A percentile compares a stretch with the other conserved stretches of the same genome.
phyloP scores from a whole-genome alignment of 2,888 invertebrate species.

The Troilus luridus region DNA sequence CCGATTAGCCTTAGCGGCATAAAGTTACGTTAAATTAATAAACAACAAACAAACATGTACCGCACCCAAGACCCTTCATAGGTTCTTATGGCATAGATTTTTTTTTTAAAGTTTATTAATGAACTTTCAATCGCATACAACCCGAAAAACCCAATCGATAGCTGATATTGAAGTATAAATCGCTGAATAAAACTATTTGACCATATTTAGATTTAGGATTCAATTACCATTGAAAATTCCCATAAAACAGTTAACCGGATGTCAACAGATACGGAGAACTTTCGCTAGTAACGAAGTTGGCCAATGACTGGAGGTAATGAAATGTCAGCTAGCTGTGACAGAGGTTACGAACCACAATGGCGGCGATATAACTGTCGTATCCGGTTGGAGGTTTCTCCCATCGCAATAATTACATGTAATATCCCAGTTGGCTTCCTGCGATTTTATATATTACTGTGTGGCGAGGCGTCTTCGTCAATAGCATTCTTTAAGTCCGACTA shows the following conservation, averaged over 20 bases:
- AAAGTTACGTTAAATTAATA: no score
- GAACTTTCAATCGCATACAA: no score
- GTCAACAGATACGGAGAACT: not conserved
- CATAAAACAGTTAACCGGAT: not conserved
- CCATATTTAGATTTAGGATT: no score
- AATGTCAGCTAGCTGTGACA: not conserved
- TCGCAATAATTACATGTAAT: not conserved
- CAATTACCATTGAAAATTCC: no score
- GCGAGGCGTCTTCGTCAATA: not conserved
- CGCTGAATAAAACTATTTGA: no score
- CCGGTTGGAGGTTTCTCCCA: not conserved
- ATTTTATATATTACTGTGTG: not conserved
- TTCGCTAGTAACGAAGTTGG: not conserved
- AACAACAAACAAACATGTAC: no score
- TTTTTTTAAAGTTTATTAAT: no score
- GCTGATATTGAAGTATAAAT: no score
- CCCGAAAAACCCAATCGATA: no score
- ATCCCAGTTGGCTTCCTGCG: not conserved
- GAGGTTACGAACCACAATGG: not conserved
- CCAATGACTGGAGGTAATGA: not conserved
- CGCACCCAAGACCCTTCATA: no score
- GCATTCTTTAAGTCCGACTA: not conserved
- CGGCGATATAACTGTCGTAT: not conserved
- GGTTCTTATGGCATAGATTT: no score
- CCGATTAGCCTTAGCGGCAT: no score